These are phyloP conservation scores for Sympetrum striolatum DNA, from an alignment of 2,888 invertebrate genomes.

Conservation along the genomic window DNA sequence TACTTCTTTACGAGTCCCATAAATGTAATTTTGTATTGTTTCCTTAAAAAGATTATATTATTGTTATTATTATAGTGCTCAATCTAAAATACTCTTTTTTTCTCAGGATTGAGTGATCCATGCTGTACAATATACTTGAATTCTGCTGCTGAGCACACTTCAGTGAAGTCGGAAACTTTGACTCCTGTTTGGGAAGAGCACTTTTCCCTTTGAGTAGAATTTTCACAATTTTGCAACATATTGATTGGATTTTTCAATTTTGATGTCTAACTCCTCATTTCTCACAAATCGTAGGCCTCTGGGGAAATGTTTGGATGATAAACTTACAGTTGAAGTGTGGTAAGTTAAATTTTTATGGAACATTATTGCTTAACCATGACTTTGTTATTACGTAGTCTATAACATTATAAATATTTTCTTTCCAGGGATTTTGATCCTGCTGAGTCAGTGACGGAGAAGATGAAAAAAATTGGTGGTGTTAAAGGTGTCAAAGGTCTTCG, in stretches of 20 bases:
- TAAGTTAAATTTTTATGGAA: constrained; percentile 58
- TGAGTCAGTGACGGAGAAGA: constrained; percentile 86
- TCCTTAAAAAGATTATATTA: too few species aligned
- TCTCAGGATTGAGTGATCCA: constrained; percentile 88
- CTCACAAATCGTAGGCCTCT: constrained; percentile 76
- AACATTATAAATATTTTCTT: neutral
- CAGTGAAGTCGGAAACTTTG: constrained; percentile 88
- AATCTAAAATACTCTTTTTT: neutral
- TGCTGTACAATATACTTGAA: constrained; percentile 91
- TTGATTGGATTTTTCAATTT: neutral
- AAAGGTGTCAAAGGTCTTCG: constrained; percentile 85
- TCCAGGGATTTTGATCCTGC: constrained; percentile 88
- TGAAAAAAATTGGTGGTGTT: constrained; percentile 83
- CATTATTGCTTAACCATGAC: neutral
- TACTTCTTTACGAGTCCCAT: too few species aligned
- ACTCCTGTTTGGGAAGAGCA: constrained; percentile 97
- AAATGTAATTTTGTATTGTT: too few species aligned
- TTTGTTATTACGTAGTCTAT: too few species aligned
- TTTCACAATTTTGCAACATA: neutral
- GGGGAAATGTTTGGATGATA: constrained; percentile 75
- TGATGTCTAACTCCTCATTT: constrained; percentile 7
- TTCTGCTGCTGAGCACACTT: constrained; percentile 80
- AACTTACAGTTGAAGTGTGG: constrained; percentile 83
- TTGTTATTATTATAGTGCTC: neutral
- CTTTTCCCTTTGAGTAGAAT: constrained; percentile 86